A percentile compares a stretch with the other conserved stretches of the same genome.
Evolutionary conservation across 1,140 invertebrate species (phyloP).

Genomic region (Caenorhabditis brenneri): DNA sequence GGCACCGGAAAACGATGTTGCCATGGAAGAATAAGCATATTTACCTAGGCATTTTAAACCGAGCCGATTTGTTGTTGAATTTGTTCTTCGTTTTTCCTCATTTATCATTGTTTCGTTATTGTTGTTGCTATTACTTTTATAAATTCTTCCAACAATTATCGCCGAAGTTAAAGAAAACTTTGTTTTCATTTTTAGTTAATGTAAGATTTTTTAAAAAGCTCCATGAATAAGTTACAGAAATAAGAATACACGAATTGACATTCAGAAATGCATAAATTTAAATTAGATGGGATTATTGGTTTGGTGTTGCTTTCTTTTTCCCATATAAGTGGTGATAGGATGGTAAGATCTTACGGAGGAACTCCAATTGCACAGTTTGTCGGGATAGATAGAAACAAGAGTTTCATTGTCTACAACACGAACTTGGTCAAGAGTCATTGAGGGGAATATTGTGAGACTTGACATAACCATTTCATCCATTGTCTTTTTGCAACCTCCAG

Average conservation of each 20-base stretch:
- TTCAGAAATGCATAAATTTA: background rate
- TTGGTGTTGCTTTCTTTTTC: background rate
- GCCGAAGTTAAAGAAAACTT: too few species aligned
- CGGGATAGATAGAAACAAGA: constrained; percentile 47
- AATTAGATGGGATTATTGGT: background rate
- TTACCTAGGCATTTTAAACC: background rate
- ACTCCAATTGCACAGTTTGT: constrained; percentile 84
- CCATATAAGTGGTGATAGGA: constrained; percentile 81
- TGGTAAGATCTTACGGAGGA: constrained; percentile 86
- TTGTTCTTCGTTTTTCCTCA: constrained; percentile 8
- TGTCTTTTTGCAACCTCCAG: too few species aligned
- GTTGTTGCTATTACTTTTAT: too few species aligned
- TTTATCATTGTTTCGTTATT: constrained; percentile 44
- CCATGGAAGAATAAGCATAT: constrained; percentile 12
- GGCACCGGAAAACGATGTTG: background rate
- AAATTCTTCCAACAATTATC: too few species aligned
- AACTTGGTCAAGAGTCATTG: constrained; percentile 32
- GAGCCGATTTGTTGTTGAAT: constrained; percentile 5
- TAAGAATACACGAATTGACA: background rate
- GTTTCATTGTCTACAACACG: constrained; percentile 27
- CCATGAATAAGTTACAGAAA: background rate
- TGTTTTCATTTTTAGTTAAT: background rate
- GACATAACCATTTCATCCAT: constrained; percentile 49
- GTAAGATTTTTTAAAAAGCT: background rate
- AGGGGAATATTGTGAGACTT: constrained; percentile 23